phyloP scores from a whole-genome alignment of 2,888 invertebrate genomes.

The Pyralis farinalis region DNA sequence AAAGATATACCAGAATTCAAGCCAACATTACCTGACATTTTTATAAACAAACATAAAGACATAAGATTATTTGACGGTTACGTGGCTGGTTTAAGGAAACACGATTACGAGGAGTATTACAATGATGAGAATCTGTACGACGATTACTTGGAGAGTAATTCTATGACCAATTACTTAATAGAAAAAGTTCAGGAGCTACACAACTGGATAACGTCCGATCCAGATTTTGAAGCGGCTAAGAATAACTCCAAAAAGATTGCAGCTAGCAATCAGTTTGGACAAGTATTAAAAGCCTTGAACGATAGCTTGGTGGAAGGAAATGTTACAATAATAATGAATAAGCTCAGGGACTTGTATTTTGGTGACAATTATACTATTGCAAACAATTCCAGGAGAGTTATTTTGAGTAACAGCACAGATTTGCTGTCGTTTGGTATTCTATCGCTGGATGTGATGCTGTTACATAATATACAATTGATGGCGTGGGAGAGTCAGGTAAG shows the following conservation, averaged over 20 bases:
- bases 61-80: slow-evolving; percentile 48
- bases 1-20: slow-evolving; percentile 52
- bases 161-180: slow-evolving; percentile 71
- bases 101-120: slow-evolving; percentile 62
- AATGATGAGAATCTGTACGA: slow-evolving; percentile 67
- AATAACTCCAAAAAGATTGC: slow-evolving; percentile 28
- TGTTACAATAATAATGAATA: slow-evolving; percentile 67
- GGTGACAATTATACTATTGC: slow-evolving; percentile 53
- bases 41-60: slow-evolving; percentile 28
- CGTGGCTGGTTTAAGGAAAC: slow-evolving; percentile 36
- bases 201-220: slow-evolving; percentile 70
- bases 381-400: slow-evolving; percentile 46
- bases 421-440: slow-evolving; percentile 79
- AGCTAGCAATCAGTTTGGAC: slow-evolving; percentile 44
- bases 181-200: slow-evolving; percentile 75
- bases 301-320: slow-evolving; percentile 74
- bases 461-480: slow-evolving; percentile 80
- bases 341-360: slow-evolving; percentile 75
- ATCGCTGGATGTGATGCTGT: slow-evolving; percentile 78
- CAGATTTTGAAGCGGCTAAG: slow-evolving; percentile 44
- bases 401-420: slow-evolving; percentile 67
- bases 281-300: slow-evolving; percentile 71
- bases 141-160: slow-evolving; percentile 69
- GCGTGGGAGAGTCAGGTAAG: slow-evolving; percentile 77
- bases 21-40: slow-evolving; percentile 51